Evolutionary conservation across 2,797 vertebrate species (phyloP).

Genomic region (Amblyopsis hoosieri): DNA sequence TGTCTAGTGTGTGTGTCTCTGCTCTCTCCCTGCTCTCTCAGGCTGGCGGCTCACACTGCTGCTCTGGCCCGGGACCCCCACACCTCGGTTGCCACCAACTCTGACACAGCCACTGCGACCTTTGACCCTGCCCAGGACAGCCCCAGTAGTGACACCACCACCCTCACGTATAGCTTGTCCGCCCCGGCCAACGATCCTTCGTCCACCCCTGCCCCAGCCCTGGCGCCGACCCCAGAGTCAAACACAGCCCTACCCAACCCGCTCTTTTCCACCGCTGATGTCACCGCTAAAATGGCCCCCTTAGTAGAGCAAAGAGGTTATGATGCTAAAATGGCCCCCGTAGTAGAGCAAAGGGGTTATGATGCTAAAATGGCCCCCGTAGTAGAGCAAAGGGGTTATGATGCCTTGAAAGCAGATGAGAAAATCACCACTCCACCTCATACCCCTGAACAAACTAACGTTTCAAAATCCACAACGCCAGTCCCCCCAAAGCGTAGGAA

Average conservation of each 20-base stretch:
- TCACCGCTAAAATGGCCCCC: slow-evolving; percentile 63
- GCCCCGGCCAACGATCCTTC: slow-evolving; percentile 85
- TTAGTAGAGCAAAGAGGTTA: slow-evolving; percentile 58
- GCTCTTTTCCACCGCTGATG: slow-evolving; percentile 42
- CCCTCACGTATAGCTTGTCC: slow-evolving; percentile 91
- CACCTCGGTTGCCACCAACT: slow-evolving; percentile 95
- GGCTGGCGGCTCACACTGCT: slow-evolving; percentile 88
- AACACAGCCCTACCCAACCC: slow-evolving; percentile 46
- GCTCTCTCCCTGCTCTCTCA: slow-evolving; percentile 88
- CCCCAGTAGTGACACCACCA: slow-evolving; percentile 96
- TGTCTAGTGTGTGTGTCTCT: slow-evolving; percentile 87
- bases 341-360: slow-evolving; percentile 58
- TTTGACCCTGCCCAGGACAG: slow-evolving; percentile 96
- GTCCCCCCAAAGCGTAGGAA: slow-evolving; percentile 74
- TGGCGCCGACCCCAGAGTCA: slow-evolving; percentile 64
- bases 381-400: slow-evolving; percentile 52
- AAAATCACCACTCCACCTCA: slow-evolving; percentile 38
- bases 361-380: slow-evolving; percentile 62
- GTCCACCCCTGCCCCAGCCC: slow-evolving; percentile 71
- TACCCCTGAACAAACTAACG: slow-evolving; percentile 47
- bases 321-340: slow-evolving; percentile 58
- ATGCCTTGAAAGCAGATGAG: slow-evolving; percentile 35
- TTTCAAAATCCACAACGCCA: slow-evolving; percentile 62
- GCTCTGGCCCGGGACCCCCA: slow-evolving; percentile 93
- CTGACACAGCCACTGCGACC: slow-evolving; percentile 94